These are phyloP conservation scores for Neodiprion virginianus DNA, from an alignment of 1,140 invertebrate genomes.

Conservation along the genomic window DNA sequence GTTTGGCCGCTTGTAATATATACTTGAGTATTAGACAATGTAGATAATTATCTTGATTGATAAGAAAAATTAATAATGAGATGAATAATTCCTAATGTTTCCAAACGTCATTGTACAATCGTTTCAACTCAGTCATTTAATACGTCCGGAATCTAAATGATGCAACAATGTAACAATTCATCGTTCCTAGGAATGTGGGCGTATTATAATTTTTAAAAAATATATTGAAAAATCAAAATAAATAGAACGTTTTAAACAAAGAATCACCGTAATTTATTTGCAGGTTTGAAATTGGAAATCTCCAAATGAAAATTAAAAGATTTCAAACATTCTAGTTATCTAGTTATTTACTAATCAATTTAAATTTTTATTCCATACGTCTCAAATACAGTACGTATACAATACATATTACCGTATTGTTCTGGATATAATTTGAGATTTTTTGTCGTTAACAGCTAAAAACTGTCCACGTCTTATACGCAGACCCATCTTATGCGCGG, in stretches of 20 bases:
- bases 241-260: background rate
- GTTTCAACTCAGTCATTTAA: background rate
- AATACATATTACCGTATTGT: too few relatives aligned
- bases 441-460: background rate
- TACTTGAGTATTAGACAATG: slow-evolving; percentile 4
- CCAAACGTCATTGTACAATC: background rate
- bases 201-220: background rate
- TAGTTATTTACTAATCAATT: too few relatives aligned
- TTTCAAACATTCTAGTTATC: too few relatives aligned
- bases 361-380: too few relatives aligned
- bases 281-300: too few relatives aligned
- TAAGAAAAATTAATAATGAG: background rate
- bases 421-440: background rate
- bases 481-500: too few relatives aligned
- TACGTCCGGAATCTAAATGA: background rate
- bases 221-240: background rate
- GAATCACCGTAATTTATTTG: too few relatives aligned
- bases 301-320: too few relatives aligned
- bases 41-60: background rate
- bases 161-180: background rate
- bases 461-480: background rate
- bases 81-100: background rate
- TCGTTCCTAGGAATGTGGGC: slow-evolving; percentile 1
- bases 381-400: too few relatives aligned
- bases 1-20: background rate